Evolutionary conservation across 2,888 invertebrate genomes (phyloP), one percentile per base, ranked within the genome.

Genomic region (Linnaemya tessellans): DNA sequence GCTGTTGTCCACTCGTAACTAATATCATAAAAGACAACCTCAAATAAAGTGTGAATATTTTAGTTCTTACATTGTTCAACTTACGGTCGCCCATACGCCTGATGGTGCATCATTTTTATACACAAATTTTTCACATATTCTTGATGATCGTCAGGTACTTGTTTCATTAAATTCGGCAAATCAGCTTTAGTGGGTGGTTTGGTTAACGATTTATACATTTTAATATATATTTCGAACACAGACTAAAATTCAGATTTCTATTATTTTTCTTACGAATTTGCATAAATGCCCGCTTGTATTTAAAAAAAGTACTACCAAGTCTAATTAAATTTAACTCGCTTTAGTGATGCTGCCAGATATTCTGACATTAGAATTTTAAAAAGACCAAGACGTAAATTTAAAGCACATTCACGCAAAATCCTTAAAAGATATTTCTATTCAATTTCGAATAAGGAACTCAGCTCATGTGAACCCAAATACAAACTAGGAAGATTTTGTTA

Each of bases 1-100:
- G 94, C 93, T 30, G 97, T 93, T 0, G 94, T 94, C 97, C 97
- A 97, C 88, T 94, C 92, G 87, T 95, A 95, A 0, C 95, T 95
- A 88, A 25, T 15, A 65, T 54, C 1, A 56, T 7, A 15, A n/a
- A 58, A 58, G 5, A 10, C 30, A 30, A 46, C 3, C 7, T 18
- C 10, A 20, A 20, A 4, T 51, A 10, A 18, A 4, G 1, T n/a
- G 0, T 9, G 18, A 9, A 3, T 5, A 46, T n/a, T 46, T 20
- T 0, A 51, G 18, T 20, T 20, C 18, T 20, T 20, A 7, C 5
- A 46, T 2, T 38, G 15, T 30, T 30, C 30, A 51, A 93, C 94
- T 93, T 92, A 95, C 95, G 93, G 92, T 83, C 93, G 93, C 67
- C 93, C 94, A 89, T 94, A 95, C 0, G 94, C 94, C 65, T 94